phyloP scores from a whole-genome alignment of 2,113 vertebrate genomes.

The Aptenodytes patagonicus region DNA sequence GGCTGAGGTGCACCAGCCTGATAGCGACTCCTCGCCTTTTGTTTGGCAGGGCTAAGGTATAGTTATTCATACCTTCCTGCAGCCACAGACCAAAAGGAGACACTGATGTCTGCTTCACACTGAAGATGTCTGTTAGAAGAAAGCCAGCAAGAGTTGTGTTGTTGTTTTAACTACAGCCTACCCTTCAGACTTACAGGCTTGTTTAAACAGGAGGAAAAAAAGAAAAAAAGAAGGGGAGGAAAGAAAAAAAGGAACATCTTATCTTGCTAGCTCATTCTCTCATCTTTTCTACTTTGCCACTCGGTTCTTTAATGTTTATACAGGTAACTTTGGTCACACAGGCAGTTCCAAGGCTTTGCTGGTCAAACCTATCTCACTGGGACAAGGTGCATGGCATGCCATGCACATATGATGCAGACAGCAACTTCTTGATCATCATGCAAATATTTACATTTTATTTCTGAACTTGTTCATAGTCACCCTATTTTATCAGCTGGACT shows the following conservation, averaged over 20 bases:
- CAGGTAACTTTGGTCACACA: neutral
- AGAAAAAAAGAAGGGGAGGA: fast-evolving
- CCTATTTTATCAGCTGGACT: neutral
- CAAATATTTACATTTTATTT: neutral
- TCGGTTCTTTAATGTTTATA: neutral
- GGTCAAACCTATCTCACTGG: neutral
- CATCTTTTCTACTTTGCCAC: neutral
- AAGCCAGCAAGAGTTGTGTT: neutral
- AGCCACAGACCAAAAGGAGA: neutral
- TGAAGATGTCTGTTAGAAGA: neutral
- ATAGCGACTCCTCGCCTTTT: neutral
- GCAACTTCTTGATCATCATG: neutral
- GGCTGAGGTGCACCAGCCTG: neutral
- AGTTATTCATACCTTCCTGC: neutral
- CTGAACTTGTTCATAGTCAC: neutral
- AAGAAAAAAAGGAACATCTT: neutral
- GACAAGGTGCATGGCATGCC: neutral
- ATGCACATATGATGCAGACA: neutral
- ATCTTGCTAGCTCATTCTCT: neutral
- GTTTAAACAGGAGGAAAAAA: neutral
- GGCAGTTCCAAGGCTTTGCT: neutral
- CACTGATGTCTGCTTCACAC: neutral
- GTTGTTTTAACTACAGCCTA: neutral
- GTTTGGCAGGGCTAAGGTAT: neutral
- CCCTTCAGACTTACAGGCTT: neutral